Base-by-base conservation (phyloP, 2,113 vertebrate species). In the Rhinichthys klamathensis region DNA sequence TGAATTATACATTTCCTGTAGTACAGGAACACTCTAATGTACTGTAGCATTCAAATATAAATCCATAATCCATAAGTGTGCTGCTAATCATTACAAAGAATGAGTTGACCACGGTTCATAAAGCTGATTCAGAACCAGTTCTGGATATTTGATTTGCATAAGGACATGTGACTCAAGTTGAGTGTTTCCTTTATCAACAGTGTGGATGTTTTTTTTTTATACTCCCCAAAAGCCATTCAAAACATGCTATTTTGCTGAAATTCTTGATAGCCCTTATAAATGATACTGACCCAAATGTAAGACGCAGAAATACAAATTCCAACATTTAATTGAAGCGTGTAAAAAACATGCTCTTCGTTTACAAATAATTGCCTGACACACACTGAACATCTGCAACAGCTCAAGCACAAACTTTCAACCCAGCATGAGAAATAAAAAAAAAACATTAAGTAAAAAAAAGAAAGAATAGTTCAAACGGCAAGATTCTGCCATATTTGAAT, bases 291-390 rank as follows among this genome's bases (percentile, higher is more conserved):
- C 13, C 73, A 75, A 54, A 75, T 35, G 21, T 21, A 10, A 13
- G 61, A 75, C n/a, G 1, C 27, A 18, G 30, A 67, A 18, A 6
- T 51, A 63, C 4, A 13, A 76, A 41, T 77, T 12, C 21, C 30
- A 58, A 38, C 23, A 3, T 70, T 69, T 46, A 84, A 30, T 65
- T 75, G 21, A 32, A 85, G 49, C 51, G 32, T 80, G 69, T 84
- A 80, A 75, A 80, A 80, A 77, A 82, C 87, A 82, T 82, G 70
- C 78, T 75, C 60, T 27, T 80, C 65, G 13, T 82, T 82, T 54
- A 38, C 27, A 54, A 21, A 6, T 35, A 23, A 44, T 58, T 32
- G 69, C 61, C 27, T 32, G 76, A 67, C 25, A n/a, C 23, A 18
- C 25, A 46, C 15, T 67, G 60, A 18, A 46, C 60, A 41, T 13